Evolutionary conservation across 2,113 vertebrate genomes (phyloP), one percentile per base, ranked within the genome.

Genomic region (Marcusenius ussheri): DNA sequence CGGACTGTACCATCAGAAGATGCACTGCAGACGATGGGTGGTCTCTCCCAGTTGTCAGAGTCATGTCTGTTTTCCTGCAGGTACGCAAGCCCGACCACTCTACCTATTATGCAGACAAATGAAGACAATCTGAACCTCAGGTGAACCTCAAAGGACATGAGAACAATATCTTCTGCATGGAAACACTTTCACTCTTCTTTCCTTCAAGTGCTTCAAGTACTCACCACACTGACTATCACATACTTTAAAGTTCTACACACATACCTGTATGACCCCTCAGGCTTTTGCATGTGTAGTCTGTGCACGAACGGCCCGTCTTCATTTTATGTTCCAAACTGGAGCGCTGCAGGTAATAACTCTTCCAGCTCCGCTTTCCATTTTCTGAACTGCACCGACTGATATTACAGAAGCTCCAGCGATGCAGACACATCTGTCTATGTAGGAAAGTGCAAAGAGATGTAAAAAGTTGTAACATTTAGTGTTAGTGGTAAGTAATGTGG

Each of bases 351-450:
- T 94, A 97, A 92, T 97, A 97, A 39, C 90, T 94, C 90, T 96
- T 97, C 97, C 97, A 97, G 0, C 95, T 94, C 50, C 93, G 92
- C 31, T 84, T 92, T 46, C 89, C 93, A 0, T 91, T 89, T 88
- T 93, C 93, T 24, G 93, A 46, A 1, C 89, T 91, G 35, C 94
- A 9, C 17, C 92, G 92, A 0, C 93, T 89, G 11, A 94, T 90
- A 89, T 95, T 96, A 92, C 95, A 97, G 89, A 96, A 96, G 19
- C 93, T 93, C 96, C 97, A 97, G 35, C 92, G 94, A 85, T 94
- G 94, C 88, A 96, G 92, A 91, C 96, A 96, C 92, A 96, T 90
- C 92, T 94, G 94, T 94, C 96, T 97, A 89, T 6, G 51, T 13
- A 49, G 50, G 50, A 3, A 5, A 47, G 24, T 39, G 24, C 5